phyloP scores from a whole-genome alignment of 2,888 invertebrate species.

The Sturmia bella region DNA sequence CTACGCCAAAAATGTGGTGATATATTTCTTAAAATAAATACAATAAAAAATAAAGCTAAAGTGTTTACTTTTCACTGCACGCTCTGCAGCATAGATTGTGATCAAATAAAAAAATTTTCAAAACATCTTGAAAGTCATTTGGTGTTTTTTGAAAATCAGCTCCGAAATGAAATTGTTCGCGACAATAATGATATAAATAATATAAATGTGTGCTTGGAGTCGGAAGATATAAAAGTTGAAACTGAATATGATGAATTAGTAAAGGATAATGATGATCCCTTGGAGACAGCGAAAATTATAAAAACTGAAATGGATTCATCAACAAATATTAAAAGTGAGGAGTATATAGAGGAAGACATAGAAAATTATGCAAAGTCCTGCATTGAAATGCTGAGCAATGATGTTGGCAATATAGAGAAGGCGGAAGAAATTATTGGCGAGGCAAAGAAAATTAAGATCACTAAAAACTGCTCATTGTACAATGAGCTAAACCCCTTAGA shows the following conservation, averaged over 20 bases:
- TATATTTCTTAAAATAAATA: constrained; percentile 54
- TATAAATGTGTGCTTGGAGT: constrained; percentile 2
- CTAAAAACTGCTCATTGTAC: background rate
- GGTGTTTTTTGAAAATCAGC: constrained; percentile 21
- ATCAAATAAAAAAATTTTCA: constrained; percentile 63
- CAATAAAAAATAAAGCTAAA: constrained; percentile 54
- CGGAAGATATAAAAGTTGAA: constrained; percentile 56
- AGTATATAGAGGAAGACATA: background rate
- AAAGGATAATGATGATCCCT: constrained; percentile 27
- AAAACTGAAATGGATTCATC: too few relatives aligned
- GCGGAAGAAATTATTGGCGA: background rate
- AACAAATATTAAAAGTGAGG: constrained; percentile 20
- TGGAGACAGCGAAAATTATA: constrained; percentile 11
- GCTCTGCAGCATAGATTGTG: constrained; percentile 47
- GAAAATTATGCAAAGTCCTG: background rate
- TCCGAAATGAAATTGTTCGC: too few relatives aligned
- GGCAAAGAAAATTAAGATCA: background rate
- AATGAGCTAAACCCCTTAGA: constrained; percentile 20
- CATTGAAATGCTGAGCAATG: background rate
- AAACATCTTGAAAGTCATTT: constrained; percentile 55
- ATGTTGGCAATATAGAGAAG: background rate
- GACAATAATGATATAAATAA: too few relatives aligned
- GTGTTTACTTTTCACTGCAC: constrained; percentile 50
- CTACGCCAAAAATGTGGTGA: constrained; percentile 45
- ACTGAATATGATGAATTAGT: background rate